phyloP scores from a whole-genome alignment of 2,888 invertebrate species.

The Xiphydria camelus region DNA sequence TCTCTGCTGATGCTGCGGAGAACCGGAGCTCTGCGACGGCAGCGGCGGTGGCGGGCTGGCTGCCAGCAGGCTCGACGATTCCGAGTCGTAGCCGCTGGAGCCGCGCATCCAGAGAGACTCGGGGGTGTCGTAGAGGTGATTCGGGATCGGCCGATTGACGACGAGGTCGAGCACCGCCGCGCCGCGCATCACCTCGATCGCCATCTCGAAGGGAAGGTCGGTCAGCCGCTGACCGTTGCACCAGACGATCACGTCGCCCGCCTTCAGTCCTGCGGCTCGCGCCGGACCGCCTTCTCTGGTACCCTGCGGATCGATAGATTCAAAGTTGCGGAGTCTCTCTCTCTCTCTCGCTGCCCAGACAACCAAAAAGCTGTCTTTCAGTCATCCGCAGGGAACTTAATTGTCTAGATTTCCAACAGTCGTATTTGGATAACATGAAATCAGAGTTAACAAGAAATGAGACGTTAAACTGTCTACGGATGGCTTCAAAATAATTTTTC shows the following conservation, averaged over 20 bases:
- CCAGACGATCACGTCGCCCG: conserved; percentile 88
- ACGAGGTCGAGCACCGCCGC: conserved; percentile 56
- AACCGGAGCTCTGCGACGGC: conserved; percentile 24
- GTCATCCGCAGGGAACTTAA: too few species aligned
- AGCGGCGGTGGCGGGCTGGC: conserved; percentile 38
- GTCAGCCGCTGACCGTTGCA: conserved; percentile 72
- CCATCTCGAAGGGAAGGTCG: conserved; percentile 52
- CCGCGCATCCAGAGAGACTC: conserved; percentile 50
- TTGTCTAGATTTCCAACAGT: too few species aligned
- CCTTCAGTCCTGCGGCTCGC: conserved; percentile 81
- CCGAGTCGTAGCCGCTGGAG: conserved; percentile 53
- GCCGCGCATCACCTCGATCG: conserved; percentile 52
- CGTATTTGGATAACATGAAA: too few species aligned
- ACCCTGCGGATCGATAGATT: conserved; percentile 67
- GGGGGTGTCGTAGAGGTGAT: conserved; percentile 49
- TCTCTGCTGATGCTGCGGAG: conserved; percentile 37
- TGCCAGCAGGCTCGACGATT: conserved; percentile 44
- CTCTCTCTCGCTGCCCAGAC: too few species aligned
- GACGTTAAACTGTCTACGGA: too few species aligned
- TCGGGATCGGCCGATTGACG: conserved; percentile 58
- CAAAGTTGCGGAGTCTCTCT: too few species aligned
- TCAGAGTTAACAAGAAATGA: too few species aligned
- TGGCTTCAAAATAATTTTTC: too few species aligned
- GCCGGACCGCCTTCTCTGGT: conserved; percentile 89
- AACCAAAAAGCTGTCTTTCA: too few species aligned